A percentile compares a stretch with the other conserved stretches of the same genome.
Conservation (phyloP, 2,113 vertebrate species). For the Otolemur garnettii region DNA sequence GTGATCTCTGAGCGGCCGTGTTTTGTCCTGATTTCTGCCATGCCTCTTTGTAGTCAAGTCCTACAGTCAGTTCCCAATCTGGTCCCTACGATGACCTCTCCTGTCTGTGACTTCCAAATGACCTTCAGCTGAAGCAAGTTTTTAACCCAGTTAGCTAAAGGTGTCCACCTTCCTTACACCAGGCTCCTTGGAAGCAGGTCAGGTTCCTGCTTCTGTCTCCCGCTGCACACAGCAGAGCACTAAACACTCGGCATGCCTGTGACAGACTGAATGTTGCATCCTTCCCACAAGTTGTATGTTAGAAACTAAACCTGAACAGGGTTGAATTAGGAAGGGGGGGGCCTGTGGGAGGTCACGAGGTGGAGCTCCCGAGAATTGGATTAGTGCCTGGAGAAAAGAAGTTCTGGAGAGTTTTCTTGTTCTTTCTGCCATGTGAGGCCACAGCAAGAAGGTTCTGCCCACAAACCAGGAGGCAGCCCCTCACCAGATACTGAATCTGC, state of each 20-base stretch:
- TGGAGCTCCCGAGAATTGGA: background rate
- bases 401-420: background rate
- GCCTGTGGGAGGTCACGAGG: no score
- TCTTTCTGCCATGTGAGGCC: background rate
- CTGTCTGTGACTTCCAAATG: background rate
- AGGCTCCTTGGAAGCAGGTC: background rate
- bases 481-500: background rate
- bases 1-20: rapidly evolving
- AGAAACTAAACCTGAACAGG: background rate
- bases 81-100: background rate
- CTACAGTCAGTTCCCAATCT: background rate
- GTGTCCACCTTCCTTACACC: background rate
- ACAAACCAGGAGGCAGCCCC: background rate
- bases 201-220: background rate
- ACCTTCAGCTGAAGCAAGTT: background rate
- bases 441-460: background rate
- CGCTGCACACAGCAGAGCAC: background rate
- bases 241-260: background rate
- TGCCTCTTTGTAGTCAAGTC: background rate
- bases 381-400: background rate
- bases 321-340: background rate
- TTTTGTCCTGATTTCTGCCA: background rate
- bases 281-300: background rate
- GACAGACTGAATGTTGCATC: no score
- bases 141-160: background rate